Base-by-base conservation (phyloP, 2,888 invertebrate species). In the Malacosoma neustria region DNA sequence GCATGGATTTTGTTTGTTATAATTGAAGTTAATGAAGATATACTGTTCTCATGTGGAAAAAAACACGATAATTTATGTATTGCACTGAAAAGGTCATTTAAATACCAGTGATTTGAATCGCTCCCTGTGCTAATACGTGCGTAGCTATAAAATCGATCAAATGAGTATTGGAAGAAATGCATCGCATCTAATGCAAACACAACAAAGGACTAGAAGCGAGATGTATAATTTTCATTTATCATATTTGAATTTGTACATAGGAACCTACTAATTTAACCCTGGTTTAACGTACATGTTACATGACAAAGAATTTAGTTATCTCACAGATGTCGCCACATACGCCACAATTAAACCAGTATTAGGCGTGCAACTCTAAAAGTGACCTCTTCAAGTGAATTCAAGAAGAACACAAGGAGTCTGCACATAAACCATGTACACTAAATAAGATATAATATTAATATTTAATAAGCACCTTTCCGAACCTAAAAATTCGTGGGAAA, bases 161-260 rank as follows among this genome's bases (percentile, higher is more conserved):
- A 53, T 70, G 71, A 71, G 72, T 71, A 70, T 70, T 70, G 62
- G 52, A 54, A 47, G 60, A 51, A 53, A 54, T 52, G 52, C 47
- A 41, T 42, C 46, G 46, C 43, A 44, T 35, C 14, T 14, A 35
- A 32, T 15, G 35, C 36, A 42, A 46, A 61, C 61, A 66, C 64
- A 57, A 63, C 68, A 54, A 54, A 54, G 59, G 74, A 76, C 76
- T 72, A 74, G 72, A 71, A 62, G 65, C 69, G 50, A 55, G 47
- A 33, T 36, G 45, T 40, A 41, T 34, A 40, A 38, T 35, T 29
- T 22, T 38, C 11, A 40, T 42, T 22, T 22, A 33, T 13, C 15
- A 11, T 22, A 11, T 37, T 37, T 37, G 34, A 30, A 36, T 32
- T 33, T 22, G 9, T 37, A 40, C 32, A 31, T 40, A 40, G 40